These are phyloP conservation scores for Hestina assimilis DNA, from an alignment of 1,140 invertebrate species.

Conservation along the genomic window DNA sequence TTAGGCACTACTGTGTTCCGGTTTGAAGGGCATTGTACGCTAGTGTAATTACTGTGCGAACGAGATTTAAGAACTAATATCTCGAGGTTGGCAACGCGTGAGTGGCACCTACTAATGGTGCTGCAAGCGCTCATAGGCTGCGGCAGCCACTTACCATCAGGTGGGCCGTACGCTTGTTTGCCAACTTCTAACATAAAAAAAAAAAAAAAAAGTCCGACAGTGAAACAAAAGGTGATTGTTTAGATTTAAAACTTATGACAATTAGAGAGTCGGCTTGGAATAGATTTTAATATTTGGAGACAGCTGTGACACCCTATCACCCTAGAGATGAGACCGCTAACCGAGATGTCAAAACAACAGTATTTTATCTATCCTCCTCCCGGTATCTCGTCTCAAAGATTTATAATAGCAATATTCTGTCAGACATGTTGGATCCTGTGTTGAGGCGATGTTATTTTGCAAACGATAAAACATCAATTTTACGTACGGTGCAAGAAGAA, in stretches of 20 bases:
- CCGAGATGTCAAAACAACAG: constrained; percentile 10
- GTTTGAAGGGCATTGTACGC: too few species aligned
- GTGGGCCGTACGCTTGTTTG: too few species aligned
- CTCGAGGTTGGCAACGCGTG: too few species aligned
- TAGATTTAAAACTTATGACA: constrained; percentile 56
- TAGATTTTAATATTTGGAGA: constrained; percentile 41
- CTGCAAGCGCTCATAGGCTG: too few species aligned
- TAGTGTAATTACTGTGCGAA: too few species aligned
- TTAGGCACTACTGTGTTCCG: too few species aligned
- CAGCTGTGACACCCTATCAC: constrained; percentile 25
- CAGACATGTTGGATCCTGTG: constrained; percentile 1
- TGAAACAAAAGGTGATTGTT: constrained; percentile 43
- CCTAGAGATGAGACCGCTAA: constrained; percentile 1
- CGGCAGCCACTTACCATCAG: too few species aligned
- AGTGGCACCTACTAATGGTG: too few species aligned
- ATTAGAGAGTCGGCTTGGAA: constrained; percentile 52
- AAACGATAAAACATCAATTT: constrained; percentile 11
- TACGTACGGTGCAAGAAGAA: not conserved
- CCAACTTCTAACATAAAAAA: too few species aligned
- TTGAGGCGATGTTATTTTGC: constrained; percentile 2
- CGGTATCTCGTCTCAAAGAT: too few species aligned
- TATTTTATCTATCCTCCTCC: constrained; percentile 12
- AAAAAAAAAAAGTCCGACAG: constrained; percentile 36
- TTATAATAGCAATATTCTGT: constrained; percentile 10
- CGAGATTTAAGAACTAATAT: too few species aligned